Evolutionary conservation across 2,888 invertebrate species (phyloP).

Genomic region (Stenchaetothrips biformis): DNA sequence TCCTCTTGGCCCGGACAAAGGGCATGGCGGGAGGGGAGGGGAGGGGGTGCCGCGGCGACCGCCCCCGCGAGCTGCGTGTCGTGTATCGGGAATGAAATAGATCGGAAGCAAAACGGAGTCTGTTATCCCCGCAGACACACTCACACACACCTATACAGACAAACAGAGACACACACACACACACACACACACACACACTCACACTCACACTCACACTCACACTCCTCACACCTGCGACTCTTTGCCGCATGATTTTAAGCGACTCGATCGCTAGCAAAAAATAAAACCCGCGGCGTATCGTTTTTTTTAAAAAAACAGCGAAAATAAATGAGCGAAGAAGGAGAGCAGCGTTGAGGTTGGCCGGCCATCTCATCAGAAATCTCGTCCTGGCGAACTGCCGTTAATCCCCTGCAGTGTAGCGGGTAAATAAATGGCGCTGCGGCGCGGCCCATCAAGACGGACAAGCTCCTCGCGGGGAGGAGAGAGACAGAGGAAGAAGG

Average conservation of each 20-base stretch:
- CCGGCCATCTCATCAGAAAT: background rate
- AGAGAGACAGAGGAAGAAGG: background rate
- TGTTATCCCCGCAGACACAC: background rate
- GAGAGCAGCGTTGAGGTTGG: background rate
- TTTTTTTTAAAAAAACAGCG: background rate
- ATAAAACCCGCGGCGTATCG: background rate
- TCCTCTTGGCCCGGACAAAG: background rate
- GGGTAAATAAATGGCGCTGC: background rate
- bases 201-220: background rate
- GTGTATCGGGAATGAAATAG: conserved; percentile 14
- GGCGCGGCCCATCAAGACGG: background rate
- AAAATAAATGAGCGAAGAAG: background rate
- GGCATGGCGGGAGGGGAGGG: background rate
- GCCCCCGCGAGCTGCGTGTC: background rate
- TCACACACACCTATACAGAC: background rate
- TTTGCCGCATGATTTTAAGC: background rate
- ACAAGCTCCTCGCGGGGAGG: no score
- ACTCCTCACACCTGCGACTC: background rate
- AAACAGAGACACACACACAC: conserved; percentile 5
- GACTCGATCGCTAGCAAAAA: conserved; percentile 21
- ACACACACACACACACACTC: conserved; percentile 28
- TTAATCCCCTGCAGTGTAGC: background rate
- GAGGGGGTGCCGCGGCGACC: no score
- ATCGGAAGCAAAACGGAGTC: background rate
- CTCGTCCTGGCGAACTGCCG: background rate